Base-by-base conservation (phyloP, 2,797 vertebrate species). In the Macropus fuliginosus region DNA sequence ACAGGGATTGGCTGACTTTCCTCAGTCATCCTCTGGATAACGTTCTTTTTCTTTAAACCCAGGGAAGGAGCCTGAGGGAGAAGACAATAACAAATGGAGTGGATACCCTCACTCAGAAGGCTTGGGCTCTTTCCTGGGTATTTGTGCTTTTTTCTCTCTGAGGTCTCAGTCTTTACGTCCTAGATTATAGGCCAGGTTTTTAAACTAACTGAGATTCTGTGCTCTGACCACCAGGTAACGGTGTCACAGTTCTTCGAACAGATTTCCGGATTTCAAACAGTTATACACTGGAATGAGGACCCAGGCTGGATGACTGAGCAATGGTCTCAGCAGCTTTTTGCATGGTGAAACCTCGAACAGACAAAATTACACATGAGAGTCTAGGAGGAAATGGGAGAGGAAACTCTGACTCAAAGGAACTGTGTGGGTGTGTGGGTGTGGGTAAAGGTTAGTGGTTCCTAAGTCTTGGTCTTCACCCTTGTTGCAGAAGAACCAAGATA, bases 371-470 rank as follows among this genome's bases (percentile, higher is more conserved):
- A 27, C 74, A 81, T 74, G 24, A 50, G 21, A 50, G 40, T 87
- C 74, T 87, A 87, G 74, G n/a, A 87, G 74, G 74, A 87, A 87
- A 87, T 50, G 34, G 66, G 66, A 40, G 40, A 74, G 66, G 66
- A 74, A 74, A 74, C n/a, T 62, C 59, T 74, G 74, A 87, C 74
- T 87, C 40, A 27, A 87, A 50, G 24, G 74, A 21, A 94, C 40
- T 56, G 11, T 59, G 52, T 94, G 93, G 89, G 55, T 91, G 40
- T 89, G 56, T 21, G 55, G 0, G 40, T 89, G 34, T 40, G n/a
- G 59, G 59, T 55, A 54, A 55, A 91, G 92, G 90, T 54, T 87
- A 56, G 66, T 29, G 90, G 57, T 4, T 90, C 93, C 93, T 94
- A 21, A 91, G 4, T n/a, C 87, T 2, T 90, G 54, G 66, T 40